Base-by-base conservation (phyloP, 1,140 invertebrate species). In the Hesperophylax magnus region DNA sequence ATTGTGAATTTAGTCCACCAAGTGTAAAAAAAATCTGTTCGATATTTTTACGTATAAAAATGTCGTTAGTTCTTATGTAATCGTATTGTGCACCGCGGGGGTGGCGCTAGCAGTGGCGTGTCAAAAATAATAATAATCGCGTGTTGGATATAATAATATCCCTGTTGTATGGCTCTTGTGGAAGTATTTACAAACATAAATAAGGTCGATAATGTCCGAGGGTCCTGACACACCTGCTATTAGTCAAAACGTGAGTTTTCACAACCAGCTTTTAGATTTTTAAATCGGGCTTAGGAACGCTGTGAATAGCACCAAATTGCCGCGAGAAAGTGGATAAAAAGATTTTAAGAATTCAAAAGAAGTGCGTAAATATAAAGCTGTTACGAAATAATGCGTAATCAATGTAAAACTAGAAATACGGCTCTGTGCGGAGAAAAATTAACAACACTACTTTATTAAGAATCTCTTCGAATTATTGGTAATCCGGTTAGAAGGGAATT, bases 171-270 rank as follows among this genome's bases (percentile, higher is more conserved):
- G 31, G 17, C 63, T n/a, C 63, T 65, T 31, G 63, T 67, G 63
- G 63, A 67, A 67, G 63, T 34, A 75, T 75, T 75, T 75, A 75
- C 72, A 18, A 75, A 75, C 72, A 75, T 75, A 75, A 75, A 75
- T 75, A 31, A 75, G 15, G 72, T 75, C 72, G 72, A 75, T 75
- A 75, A 75, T 56, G 54, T 22, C 52, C 20, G 72, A 20, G 52
- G 53, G 72, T 18, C n/a, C 52, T 14, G 72, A 24, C 47, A 72
- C 69, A 56, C 63, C 63, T 8, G 63, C 22, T 67, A 67, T 67
- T 67, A 67, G n/a, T 31, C 63, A 67, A 67, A 67, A 67, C 24
- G 63, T 31, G 63, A 67, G 39, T 15, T 67, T 22, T n/a, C 17
- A 67, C 22, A 9, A 47, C 39, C 11, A 14, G 39, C 9, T 27